Evolutionary conservation across 1,140 invertebrate genomes (phyloP), one percentile per base, ranked within the genome.

Genomic region (Tachypleus tridentatus): DNA sequence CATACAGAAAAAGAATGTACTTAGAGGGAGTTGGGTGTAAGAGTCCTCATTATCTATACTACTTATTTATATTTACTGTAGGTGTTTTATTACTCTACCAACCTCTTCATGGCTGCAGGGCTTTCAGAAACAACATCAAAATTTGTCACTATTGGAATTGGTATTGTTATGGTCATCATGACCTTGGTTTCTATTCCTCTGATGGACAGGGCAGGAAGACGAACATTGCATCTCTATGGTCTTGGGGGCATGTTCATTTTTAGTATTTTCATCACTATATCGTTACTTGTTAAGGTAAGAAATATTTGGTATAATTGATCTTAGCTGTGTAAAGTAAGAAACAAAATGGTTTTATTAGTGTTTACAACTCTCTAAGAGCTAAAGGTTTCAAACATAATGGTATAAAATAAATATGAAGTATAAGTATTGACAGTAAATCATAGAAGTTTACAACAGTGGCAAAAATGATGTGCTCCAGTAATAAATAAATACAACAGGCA

Each of bases 221-320:
- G 94, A 68, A 95, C 92, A 3, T 81, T 98, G n/a, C 93, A 97
- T 74, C 83, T 98, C 9, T 91, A 92, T 72, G 94, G 94, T 66
- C 85, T 98, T 69, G 69, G 91, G 71, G 91, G 92, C 74, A 98
- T 98, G 93, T 95, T 95, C 79, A 89, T 96, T 76, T 95, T 96
- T 80, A 95, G 93, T 75, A 90, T 97, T 76, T 91, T 97, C 81
- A 92, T 98, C 78, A 97, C 93, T 66, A 95, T 97, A 78, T 93
- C 91, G 67, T 87, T 96, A 76, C 84, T 95, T 72, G 90, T 95
- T 78, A 92, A 91, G 85, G 91, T 87, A 81, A 79, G 79, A 29
- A 29, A 29, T 29, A 29, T 29, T 29, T 29, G 29, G 29, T 29
- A 29, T 79, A 58, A 29, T 29, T 29, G 29, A 29, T 29, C 29